Base-by-base conservation (phyloP, 2,888 invertebrate species). In the Eristalis pertinax region DNA sequence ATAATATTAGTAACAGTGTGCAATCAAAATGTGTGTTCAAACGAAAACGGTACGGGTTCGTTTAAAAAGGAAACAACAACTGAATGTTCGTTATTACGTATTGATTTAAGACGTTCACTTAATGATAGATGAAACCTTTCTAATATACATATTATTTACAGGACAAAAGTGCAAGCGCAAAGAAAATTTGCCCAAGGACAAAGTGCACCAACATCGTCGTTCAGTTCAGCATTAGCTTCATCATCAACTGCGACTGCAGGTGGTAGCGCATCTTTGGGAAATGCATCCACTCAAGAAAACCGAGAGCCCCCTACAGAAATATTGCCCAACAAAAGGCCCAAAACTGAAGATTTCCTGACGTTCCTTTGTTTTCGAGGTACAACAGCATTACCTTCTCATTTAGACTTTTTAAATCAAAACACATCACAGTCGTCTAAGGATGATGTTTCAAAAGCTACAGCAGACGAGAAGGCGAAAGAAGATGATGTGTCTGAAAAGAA, bases 121-220 rank as follows among this genome's bases (percentile, higher is more conserved):
- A 15, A 26, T 60, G 24, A 24, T 60, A 58, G 13, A 15, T 26
- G 7, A 60, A 26, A 24, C 15, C 19, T 68, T 8, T 11, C 19
- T 69, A 43, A 67, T 58, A 32, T 41, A 89, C 79, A 70, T 73
- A 63, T 29, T 73, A 63, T 29, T 74, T 74, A 41, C 13, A 96
- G 96, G 92, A 95, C 96, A 63, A 96, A 96, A 94, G 96, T 97
- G 80, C 97, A 97, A 92, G 97, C 97, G 62, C 97, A 97, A 93
- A 94, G 97, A 86, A 97, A 97, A 93, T 97, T 97, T 94, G 97
- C 97, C 43, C 97, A 97, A 93, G 97, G 97, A n/a, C 97, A 97
- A 93, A 96, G 96, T 89, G 95, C 95, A 22, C 95, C 95, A 41
- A 92, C 93, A 76, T 89, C 92, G 22, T 90, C 92, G 10, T 92